Conservation (phyloP, 1,140 invertebrate genomes). For the Palaemon carinicauda region DNA sequence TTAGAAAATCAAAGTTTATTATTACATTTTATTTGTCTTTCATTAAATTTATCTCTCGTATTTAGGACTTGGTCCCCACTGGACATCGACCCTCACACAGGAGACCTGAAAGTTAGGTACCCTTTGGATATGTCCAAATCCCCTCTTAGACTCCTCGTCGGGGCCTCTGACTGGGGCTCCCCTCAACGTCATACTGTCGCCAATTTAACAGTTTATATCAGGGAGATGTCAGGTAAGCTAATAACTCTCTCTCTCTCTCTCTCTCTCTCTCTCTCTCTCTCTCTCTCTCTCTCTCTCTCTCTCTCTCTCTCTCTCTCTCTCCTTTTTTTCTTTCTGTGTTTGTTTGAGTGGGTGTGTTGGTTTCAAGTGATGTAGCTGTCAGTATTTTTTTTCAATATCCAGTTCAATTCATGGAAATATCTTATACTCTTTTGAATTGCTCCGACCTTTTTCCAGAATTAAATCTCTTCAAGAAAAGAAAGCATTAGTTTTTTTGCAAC, state of each 20-base stretch:
- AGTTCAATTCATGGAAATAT: too few species aligned
- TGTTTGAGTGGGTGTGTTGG: too few species aligned
- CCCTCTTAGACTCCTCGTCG: constrained; percentile 18
- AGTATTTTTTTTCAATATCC: too few species aligned
- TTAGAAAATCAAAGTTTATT: too few species aligned
- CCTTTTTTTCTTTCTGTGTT: too few species aligned
- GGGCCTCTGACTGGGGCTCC: constrained; percentile 31
- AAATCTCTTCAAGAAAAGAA: too few species aligned
- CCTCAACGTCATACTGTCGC: constrained; percentile 25
- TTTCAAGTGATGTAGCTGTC: too few species aligned
- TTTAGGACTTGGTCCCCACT: constrained; percentile 11
- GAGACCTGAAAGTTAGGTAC: background rate
- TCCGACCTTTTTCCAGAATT: too few species aligned
- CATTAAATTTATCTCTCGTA: background rate
- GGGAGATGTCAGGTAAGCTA: constrained; percentile 31
- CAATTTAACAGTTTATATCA: constrained; percentile 41
- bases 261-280: background rate
- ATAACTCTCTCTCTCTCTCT: background rate
- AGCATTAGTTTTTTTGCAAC: too few species aligned
- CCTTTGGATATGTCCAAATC: background rate
- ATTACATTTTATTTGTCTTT: background rate
- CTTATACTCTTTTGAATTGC: too few species aligned
- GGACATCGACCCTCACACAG: background rate
- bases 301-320: background rate
- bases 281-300: background rate